Percentiles rank a stretch among this genome's conserved stretches.
phyloP scores from a whole-genome alignment of 2,888 invertebrate species.

The Agrochola lota region DNA sequence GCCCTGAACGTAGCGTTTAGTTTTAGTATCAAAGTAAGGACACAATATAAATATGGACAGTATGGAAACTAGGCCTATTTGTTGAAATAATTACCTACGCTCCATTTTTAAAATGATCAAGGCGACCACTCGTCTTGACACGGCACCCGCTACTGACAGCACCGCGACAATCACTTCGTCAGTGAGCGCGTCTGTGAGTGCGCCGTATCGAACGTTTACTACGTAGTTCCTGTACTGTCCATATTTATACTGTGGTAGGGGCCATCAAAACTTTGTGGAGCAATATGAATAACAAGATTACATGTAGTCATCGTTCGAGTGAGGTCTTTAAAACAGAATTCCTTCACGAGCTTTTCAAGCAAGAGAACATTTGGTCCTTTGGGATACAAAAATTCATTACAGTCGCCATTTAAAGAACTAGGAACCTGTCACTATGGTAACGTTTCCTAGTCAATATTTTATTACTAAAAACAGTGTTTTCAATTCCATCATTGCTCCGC shows the following conservation, averaged over 20 bases:
- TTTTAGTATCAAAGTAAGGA: background rate
- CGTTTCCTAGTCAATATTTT: conserved; percentile 4
- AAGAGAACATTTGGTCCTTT: conserved; percentile 27
- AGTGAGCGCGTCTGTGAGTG: too few relatives aligned
- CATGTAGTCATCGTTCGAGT: background rate
- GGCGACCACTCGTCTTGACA: too few relatives aligned
- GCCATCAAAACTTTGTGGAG: background rate
- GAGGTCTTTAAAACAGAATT: background rate
- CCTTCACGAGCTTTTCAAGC: background rate
- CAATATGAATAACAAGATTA: conserved; percentile 1
- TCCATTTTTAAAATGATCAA: too few relatives aligned
- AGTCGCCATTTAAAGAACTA: conserved; percentile 7
- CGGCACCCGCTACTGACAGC: too few relatives aligned
- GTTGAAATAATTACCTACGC: too few relatives aligned
- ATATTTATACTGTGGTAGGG: too few relatives aligned
- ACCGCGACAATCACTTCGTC: too few relatives aligned
- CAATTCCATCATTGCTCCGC: conserved; percentile 30
- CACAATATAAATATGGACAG: background rate
- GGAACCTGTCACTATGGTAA: conserved; percentile 1
- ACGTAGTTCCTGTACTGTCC: too few relatives aligned
- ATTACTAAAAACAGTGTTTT: conserved; percentile 9
- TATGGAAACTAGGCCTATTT: too few relatives aligned
- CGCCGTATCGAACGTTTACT: too few relatives aligned
- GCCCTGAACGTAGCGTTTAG: conserved; percentile 7
- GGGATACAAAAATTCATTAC: background rate